Percentiles rank a stretch among this genome's conserved stretches.
These are phyloP conservation scores for Drosophila quasianomalipes DNA, from an alignment of 2,888 invertebrate species.

Conservation along the genomic window DNA sequence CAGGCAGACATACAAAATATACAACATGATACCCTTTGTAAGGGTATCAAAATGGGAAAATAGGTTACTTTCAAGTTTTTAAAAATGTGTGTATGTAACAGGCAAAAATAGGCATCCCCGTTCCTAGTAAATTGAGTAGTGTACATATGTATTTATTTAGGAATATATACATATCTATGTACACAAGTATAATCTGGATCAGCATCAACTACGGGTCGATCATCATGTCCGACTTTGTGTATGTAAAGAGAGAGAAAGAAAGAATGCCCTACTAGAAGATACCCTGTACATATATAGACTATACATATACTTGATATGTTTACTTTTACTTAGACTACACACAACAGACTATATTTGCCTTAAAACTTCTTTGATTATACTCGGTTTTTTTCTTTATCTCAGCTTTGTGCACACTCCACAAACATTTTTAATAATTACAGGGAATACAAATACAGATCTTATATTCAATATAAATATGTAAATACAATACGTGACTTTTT, in stretches of 20 bases:
- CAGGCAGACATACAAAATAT: background rate
- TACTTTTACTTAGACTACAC: background rate
- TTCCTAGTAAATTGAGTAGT: background rate
- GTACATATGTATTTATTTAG: background rate
- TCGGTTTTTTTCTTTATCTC: too few species aligned
- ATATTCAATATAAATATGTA: background rate
- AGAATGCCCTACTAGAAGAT: background rate
- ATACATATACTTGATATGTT: background rate
- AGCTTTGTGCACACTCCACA: background rate
- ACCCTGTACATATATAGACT: background rate
- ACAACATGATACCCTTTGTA: background rate
- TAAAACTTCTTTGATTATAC: background rate
- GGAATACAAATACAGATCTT: background rate
- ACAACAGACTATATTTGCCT: background rate
- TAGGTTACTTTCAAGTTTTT: background rate
- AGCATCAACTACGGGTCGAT: conserved; percentile 9
- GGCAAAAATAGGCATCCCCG: background rate
- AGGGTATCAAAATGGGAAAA: background rate
- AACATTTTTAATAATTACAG: background rate
- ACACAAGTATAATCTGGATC: background rate
- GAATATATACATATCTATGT: background rate
- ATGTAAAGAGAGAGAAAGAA: background rate
- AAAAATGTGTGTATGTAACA: background rate
- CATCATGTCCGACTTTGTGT: background rate
- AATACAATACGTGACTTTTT: conserved; percentile 5